phyloP scores from a whole-genome alignment of 2,797 vertebrate species.

The Allobates femoralis region DNA sequence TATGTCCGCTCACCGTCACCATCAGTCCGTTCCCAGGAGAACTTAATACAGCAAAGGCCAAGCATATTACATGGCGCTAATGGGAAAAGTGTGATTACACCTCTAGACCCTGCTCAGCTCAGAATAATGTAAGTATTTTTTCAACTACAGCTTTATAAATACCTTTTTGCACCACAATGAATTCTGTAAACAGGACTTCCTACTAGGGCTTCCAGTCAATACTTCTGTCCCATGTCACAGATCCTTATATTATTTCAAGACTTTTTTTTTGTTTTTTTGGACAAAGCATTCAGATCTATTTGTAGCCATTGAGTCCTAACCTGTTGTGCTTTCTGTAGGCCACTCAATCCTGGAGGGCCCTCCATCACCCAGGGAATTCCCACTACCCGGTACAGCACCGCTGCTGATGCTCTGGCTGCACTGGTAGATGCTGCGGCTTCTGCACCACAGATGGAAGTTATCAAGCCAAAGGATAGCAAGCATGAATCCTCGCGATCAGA shows the following conservation, averaged over 20 bases:
- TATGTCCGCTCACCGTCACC: constrained; percentile 93
- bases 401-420: constrained; percentile 93
- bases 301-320: not conserved
- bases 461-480: constrained; percentile 90
- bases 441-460: constrained; percentile 94
- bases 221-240: not conserved
- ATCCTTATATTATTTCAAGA: not conserved
- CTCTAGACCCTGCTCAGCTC: constrained; percentile 80
- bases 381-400: constrained; percentile 89
- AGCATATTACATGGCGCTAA: constrained; percentile 95
- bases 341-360: constrained; percentile 81
- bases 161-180: not conserved
- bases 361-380: constrained; percentile 83
- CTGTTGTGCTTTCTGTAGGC: constrained; percentile 74
- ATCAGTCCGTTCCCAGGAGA: constrained; percentile 89
- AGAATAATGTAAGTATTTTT: constrained; percentile 85
- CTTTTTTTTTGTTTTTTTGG: not conserved
- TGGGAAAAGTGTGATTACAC: constrained; percentile 96
- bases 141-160: not conserved
- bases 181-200: not conserved
- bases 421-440: constrained; percentile 93
- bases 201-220: not conserved
- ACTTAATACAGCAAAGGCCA: constrained; percentile 89
- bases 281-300: not conserved
- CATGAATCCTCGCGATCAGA: constrained; percentile 85